Base-by-base conservation (phyloP, 2,888 invertebrate species). In the Nudaria mundana region DNA sequence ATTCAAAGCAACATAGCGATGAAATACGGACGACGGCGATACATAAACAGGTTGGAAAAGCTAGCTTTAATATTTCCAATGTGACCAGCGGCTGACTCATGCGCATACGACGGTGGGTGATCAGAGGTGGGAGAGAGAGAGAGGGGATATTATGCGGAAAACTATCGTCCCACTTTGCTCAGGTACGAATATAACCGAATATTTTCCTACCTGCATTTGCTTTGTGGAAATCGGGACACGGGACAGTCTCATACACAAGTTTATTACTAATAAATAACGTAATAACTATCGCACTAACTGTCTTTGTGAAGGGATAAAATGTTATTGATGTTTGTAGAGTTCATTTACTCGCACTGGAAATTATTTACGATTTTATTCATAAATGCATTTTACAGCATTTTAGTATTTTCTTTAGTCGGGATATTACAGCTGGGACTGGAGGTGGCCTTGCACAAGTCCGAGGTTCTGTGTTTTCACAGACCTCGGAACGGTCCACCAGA, bases 151-250 rank as follows among this genome's bases (percentile, higher is more conserved):
- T 58, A 66, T 76, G 77, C 58, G 58, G 81, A 82, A 83, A 83
- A 67, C 73, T 63, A 58, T 76, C 80, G 82, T 60, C 81, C 85
- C 79, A 86, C 77, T 82, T 84, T 61, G 63, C 63, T 58, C 78
- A 80, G 76, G 82, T 81, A 85, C 83, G 64, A 72, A 85, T 84
- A 83, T 87, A 86, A 80, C 77, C 68, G 78, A 84, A 85, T 83
- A 83, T 71, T 80, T 76, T 67, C 75, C 84, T 83, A 85, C 85
- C 85, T 86, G 78, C 76, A 67, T 50, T 62, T 66, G 63, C 58
- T 58, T 61, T 66, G 69, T 64, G 65, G 69, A 68, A 61, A 76
- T 59, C 49, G 48, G 72, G 51, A 71, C 69, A 51, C 44, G 40
- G 69, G 50, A 76, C 68, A 53, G 50, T 61, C 69, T 49, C 24